Base-by-base conservation (phyloP, 2,113 vertebrate genomes). In the Caretta caretta region DNA sequence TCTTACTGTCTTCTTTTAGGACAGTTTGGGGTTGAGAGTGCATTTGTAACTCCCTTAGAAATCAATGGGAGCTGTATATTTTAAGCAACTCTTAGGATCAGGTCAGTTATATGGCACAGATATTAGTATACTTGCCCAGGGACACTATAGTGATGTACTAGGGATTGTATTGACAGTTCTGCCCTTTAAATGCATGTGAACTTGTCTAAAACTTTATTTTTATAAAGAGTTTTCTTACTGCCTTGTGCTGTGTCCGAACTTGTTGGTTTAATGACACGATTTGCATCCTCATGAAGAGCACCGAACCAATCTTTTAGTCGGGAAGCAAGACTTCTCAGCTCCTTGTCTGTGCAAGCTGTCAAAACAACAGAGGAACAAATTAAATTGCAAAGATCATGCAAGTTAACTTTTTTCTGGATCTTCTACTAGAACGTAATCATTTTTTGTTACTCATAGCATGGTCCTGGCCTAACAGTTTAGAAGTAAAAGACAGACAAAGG, bases 271-370 rank as follows among this genome's bases (percentile, higher is more conserved):
- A 99, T 98, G 97, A 99, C 99, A 93, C 99, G 98, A 96, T 99
- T 99, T 8, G 99, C 99, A 0, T 99, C 99, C 80, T 99, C 99
- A 5, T 99, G 99, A 13, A 99, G 98, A 96, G 99, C 98, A 29
- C 99, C 99, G 3, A 99, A 99, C 99, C 99, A 99, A 95, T 99
- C 99, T 88, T 99, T 99, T 82, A 99, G 98, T 88, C 99, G 98
- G 3, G 99, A 99, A 24, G 99, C 99, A 14, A 99, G 98, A 86
- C 91, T 99, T 98, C 99, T 98, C 96, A 99, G 93, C 29, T 99
- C 99, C 89, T 98, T 98, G 98, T 99, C 99, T 5, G 98, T 99
- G 98, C 99, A 99, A 80, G 97, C 99, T 99, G 27, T 50, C 90
- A 87, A 95, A 48, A 98, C 89, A 98, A 97, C 94, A 90, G 90